A percentile compares a stretch with the other conserved stretches of the same genome.
Evolutionary conservation across 2,113 vertebrate species (phyloP).

Genomic region (Dermatemys mawii): DNA sequence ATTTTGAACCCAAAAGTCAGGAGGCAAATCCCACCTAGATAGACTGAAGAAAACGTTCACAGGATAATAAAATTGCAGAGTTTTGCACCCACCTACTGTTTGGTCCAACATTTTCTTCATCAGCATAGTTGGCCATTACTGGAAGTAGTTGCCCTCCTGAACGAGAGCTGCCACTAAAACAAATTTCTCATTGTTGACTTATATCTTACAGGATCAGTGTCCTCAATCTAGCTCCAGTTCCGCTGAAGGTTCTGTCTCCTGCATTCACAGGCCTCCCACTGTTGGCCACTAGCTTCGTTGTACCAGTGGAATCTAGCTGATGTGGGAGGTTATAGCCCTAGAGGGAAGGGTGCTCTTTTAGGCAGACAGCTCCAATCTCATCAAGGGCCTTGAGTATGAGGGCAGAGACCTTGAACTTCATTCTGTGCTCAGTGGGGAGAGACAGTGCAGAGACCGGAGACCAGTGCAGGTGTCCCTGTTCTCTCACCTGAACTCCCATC

Average conservation of each 20-base stretch:
- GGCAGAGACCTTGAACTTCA: neutral
- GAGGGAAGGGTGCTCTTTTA: rapidly evolving
- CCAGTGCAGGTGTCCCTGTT: neutral
- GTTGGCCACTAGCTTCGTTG: neutral
- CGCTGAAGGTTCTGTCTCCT: neutral
- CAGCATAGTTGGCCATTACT: neutral
- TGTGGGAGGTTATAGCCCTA: neutral
- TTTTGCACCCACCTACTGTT: neutral
- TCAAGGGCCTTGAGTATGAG: neutral
- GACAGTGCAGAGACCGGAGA: neutral
- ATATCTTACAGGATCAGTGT: neutral
- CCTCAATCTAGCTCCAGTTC: neutral
- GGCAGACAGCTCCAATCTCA: neutral
- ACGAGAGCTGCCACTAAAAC: neutral
- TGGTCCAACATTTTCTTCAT: neutral
- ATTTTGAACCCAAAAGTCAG: neutral
- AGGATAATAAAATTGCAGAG: neutral
- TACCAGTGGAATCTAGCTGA: neutral
- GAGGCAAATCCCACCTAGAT: neutral
- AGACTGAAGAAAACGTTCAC: neutral
- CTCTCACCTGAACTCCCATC: neutral
- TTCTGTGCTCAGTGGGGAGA: neutral
- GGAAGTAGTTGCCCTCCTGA: neutral
- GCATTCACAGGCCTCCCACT: neutral
- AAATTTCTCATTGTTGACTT: neutral